Evolutionary conservation across 2,113 vertebrate genomes (phyloP).

Genomic region (Lampris incognitus): DNA sequence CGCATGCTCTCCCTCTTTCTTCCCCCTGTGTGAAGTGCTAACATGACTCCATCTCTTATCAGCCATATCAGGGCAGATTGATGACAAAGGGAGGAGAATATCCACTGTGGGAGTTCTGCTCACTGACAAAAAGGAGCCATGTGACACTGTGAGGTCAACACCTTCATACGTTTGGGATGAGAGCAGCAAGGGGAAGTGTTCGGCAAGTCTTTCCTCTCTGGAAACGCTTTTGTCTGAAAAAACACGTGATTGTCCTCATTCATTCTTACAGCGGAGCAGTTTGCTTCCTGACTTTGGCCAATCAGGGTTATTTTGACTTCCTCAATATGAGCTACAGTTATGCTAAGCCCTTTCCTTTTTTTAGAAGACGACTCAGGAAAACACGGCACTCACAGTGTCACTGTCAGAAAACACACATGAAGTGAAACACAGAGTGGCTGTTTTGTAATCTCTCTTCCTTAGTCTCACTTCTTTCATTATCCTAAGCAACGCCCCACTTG

Average conservation of each 20-base stretch:
- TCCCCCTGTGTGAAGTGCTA: constrained; percentile 49
- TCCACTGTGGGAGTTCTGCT: constrained; percentile 63
- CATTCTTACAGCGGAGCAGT: constrained; percentile 1
- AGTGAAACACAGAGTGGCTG: constrained; percentile 25
- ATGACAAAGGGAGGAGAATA: constrained; percentile 74
- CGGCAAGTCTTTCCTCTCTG: neutral
- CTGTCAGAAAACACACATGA: constrained; percentile 6
- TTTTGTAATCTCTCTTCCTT: constrained; percentile 6
- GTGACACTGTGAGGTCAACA: constrained; percentile 30
- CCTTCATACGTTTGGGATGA: neutral
- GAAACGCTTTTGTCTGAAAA: constrained; percentile 3
- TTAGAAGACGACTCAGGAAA: constrained; percentile 17
- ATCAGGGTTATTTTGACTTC: constrained; percentile 51
- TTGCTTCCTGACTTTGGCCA: constrained; percentile 57
- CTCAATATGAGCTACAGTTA: constrained; percentile 38
- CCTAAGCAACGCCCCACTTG: too few relatives aligned
- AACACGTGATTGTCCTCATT: neutral
- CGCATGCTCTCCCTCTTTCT: constrained; percentile 36
- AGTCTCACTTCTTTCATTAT: neutral
- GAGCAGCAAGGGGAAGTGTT: neutral
- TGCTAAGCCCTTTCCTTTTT: constrained; percentile 27
- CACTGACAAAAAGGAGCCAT: constrained; percentile 47
- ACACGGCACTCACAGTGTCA: constrained; percentile 12
- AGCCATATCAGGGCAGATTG: constrained; percentile 57
- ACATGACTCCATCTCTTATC: constrained; percentile 64